Conservation (phyloP, 2,888 invertebrate species). For the Anagyrus pseudococci region DNA sequence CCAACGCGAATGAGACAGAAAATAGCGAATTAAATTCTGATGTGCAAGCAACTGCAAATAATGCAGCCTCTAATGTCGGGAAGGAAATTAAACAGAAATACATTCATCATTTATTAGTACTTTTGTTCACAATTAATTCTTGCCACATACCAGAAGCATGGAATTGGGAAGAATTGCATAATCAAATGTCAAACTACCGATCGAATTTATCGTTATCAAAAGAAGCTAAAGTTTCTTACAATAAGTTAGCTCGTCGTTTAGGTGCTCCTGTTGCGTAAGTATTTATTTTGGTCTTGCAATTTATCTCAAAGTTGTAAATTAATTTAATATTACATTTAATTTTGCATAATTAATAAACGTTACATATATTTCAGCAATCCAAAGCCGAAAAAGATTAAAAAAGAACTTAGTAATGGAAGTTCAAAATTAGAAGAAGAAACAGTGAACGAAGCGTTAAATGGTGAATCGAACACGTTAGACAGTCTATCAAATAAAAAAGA, state of each 20-base stretch:
- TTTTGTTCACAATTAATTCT: slow-evolving; percentile 61
- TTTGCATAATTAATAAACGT: not conserved
- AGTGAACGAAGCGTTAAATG: slow-evolving; percentile 31
- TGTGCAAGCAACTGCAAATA: too few relatives aligned
- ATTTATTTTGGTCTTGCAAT: slow-evolving; percentile 3
- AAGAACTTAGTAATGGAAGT: slow-evolving; percentile 15
- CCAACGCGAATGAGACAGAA: slow-evolving; percentile 45
- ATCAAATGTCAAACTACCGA: slow-evolving; percentile 57
- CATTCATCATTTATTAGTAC: slow-evolving; percentile 64
- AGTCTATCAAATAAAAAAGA: slow-evolving; percentile 45
- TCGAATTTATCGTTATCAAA: slow-evolving; percentile 57
- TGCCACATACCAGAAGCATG: slow-evolving; percentile 53
- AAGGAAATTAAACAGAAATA: slow-evolving; percentile 67
- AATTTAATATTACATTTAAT: slow-evolving; percentile 4
- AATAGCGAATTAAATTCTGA: slow-evolving; percentile 30
- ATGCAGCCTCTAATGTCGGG: slow-evolving; percentile 33
- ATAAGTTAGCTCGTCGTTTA: slow-evolving; percentile 60
- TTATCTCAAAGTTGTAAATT: not conserved
- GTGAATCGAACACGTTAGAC: slow-evolving; percentile 31
- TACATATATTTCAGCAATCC: slow-evolving; percentile 6
- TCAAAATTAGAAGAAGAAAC: slow-evolving; percentile 41
- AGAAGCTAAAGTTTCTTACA: slow-evolving; percentile 63
- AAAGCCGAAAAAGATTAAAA: slow-evolving; percentile 13
- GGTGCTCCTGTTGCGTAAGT: slow-evolving; percentile 53
- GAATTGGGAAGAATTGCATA: slow-evolving; percentile 61